Conservation (phyloP, 2,888 invertebrate species). For the Lampropteryx suffumata region DNA sequence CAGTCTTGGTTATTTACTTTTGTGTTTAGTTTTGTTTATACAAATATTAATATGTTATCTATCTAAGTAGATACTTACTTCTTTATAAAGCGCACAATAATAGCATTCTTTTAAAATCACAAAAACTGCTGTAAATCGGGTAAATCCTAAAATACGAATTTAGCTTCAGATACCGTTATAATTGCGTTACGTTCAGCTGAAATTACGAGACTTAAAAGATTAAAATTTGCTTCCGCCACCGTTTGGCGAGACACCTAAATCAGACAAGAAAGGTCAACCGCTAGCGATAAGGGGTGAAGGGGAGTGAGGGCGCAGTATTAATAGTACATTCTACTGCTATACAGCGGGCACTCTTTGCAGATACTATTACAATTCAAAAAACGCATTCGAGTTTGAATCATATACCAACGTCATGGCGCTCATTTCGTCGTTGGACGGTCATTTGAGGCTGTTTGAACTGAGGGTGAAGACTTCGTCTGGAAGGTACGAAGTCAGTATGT, state of each 20-base stretch:
- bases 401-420: background rate
- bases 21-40: too few relatives aligned
- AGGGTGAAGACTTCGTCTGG: slow-evolving; percentile 18
- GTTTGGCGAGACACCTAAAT: slow-evolving; percentile 49
- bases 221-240: slow-evolving; percentile 59
- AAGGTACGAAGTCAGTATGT: slow-evolving; percentile 10
- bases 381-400: slow-evolving; percentile 2
- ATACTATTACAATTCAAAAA: background rate
- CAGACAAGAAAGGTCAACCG: slow-evolving; percentile 61
- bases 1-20: too few relatives aligned
- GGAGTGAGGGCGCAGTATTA: slow-evolving; percentile 22
- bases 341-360: background rate
- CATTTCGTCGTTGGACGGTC: background rate
- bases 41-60: too few relatives aligned
- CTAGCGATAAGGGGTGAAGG: slow-evolving; percentile 37
- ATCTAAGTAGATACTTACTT: too few relatives aligned
- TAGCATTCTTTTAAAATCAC: too few relatives aligned
- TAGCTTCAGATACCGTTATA: slow-evolving; percentile 22
- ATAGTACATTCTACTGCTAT: background rate
- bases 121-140: too few relatives aligned
- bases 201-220: slow-evolving; percentile 54
- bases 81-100: too few relatives aligned
- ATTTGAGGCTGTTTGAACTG: background rate
- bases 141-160: slow-evolving; percentile 23
- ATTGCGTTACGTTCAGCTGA: slow-evolving; percentile 38